Percentiles rank a stretch among this genome's conserved stretches.
phyloP scores from a whole-genome alignment of 2,888 invertebrate species.

The Disparrhopalites patrizii region DNA sequence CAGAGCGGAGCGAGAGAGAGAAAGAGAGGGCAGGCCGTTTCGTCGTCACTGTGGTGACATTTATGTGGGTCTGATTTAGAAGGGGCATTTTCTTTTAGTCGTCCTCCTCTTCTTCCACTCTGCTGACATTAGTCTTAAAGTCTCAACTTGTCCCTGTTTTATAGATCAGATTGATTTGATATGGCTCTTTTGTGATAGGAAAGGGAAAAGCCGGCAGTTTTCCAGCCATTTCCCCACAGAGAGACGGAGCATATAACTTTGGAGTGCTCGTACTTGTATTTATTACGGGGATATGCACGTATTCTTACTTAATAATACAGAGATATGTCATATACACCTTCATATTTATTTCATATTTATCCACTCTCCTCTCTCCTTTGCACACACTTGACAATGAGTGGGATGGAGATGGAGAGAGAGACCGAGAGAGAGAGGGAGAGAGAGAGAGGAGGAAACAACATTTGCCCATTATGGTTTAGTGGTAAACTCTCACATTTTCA shows the following conservation, averaged over 20 bases:
- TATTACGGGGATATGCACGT: too few species aligned
- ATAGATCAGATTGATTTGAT: conserved; percentile 7
- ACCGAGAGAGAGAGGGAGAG: not conserved
- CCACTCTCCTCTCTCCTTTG: too few species aligned
- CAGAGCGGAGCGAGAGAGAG: not conserved
- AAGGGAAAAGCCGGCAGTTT: not conserved
- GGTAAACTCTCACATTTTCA: not conserved
- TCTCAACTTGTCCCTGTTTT: not conserved
- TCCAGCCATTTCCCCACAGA: too few species aligned
- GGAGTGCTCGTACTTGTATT: too few species aligned
- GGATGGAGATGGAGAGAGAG: not conserved
- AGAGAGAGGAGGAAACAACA: not conserved
- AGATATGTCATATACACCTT: too few species aligned
- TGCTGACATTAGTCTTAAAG: conserved; percentile 1
- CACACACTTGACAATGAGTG: not conserved
- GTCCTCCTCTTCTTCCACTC: not conserved
- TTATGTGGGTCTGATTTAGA: conserved; percentile 15
- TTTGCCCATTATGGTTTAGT: not conserved
- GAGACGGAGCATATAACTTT: too few species aligned
- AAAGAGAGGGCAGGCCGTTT: not conserved
- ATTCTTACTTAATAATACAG: not conserved
- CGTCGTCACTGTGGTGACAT: conserved; percentile 13
- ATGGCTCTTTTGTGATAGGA: not conserved
- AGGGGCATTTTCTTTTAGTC: conserved; percentile 13
- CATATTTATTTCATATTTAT: too few species aligned